Conservation (phyloP, 2,113 vertebrate genomes). For the Tenebrosternarchus preto region DNA sequence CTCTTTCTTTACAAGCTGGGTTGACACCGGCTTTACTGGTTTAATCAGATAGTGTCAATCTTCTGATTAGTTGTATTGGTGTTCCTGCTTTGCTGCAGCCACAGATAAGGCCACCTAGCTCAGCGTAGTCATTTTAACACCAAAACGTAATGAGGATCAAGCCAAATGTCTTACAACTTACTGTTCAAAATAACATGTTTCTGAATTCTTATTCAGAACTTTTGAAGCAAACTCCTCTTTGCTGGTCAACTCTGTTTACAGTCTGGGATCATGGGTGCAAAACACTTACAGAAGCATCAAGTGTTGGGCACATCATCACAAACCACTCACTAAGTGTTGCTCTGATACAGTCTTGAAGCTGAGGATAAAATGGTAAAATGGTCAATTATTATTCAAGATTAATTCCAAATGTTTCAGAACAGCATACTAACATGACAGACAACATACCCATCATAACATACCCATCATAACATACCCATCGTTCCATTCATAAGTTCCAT, state of each 20-base stretch:
- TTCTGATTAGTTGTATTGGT: too few relatives aligned
- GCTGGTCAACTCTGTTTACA: background rate
- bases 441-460: too few relatives aligned
- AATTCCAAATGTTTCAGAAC: background rate
- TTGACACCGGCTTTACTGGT: too few relatives aligned
- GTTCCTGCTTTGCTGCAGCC: too few relatives aligned
- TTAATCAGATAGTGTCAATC: too few relatives aligned
- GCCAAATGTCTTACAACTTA: too few relatives aligned
- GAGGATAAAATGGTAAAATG: slow-evolving; percentile 51
- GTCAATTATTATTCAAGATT: too few relatives aligned
- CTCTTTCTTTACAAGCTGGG: too few relatives aligned
- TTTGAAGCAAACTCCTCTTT: background rate
- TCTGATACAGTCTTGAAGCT: slow-evolving; percentile 95
- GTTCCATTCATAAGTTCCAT: too few relatives aligned
- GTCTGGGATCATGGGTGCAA: background rate
- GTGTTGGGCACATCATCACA: slow-evolving; percentile 71
- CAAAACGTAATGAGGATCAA: background rate
- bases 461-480: too few relatives aligned
- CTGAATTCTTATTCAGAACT: background rate
- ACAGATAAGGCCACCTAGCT: background rate
- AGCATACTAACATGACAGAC: too few relatives aligned
- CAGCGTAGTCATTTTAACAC: background rate
- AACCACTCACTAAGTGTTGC: slow-evolving; percentile 91
- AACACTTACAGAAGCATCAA: slow-evolving; percentile 72
- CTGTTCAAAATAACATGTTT: background rate